Conservation (phyloP, 2,113 vertebrate species). For the Microtus richardsoni region DNA sequence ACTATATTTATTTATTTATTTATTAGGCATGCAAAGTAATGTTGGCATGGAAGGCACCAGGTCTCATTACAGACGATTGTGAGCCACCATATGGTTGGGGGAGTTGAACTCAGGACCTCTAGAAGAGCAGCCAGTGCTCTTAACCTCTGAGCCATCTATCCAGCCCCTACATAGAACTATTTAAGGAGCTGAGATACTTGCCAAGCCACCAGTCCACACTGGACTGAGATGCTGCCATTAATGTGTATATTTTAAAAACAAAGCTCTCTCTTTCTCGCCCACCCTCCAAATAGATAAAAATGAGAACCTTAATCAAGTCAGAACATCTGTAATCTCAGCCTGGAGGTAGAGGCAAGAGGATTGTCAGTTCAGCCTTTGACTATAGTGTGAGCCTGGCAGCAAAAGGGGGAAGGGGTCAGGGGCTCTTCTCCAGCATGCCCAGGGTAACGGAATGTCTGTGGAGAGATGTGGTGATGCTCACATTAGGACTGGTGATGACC, state of each 20-base stretch:
- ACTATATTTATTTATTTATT: not conserved
- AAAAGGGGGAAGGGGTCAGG: not conserved
- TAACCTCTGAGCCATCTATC: too few relatives aligned
- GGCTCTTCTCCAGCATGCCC: not conserved
- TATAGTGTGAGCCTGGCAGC: not conserved
- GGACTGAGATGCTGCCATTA: not conserved
- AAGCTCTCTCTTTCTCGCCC: not conserved
- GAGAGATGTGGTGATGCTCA: not conserved
- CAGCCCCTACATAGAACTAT: not conserved
- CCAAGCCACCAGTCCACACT: not conserved
- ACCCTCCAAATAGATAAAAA: not conserved
- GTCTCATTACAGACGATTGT: too few relatives aligned
- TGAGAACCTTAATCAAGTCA: not conserved
- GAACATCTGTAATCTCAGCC: not conserved
- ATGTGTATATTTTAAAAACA: not conserved
- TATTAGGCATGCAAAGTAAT: too few relatives aligned
- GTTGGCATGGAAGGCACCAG: too few relatives aligned
- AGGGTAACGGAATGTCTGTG: constrained; percentile 4
- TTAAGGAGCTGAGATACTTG: not conserved
- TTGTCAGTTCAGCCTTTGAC: not conserved
- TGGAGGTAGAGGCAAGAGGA: not conserved
- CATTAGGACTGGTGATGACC: not conserved
- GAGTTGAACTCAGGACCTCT: too few relatives aligned
- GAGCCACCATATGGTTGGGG: too few relatives aligned
- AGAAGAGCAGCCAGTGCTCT: too few relatives aligned